These are phyloP conservation scores for Julus scanicus DNA, from an alignment of 2,888 invertebrate genomes.

Conservation along the genomic window DNA sequence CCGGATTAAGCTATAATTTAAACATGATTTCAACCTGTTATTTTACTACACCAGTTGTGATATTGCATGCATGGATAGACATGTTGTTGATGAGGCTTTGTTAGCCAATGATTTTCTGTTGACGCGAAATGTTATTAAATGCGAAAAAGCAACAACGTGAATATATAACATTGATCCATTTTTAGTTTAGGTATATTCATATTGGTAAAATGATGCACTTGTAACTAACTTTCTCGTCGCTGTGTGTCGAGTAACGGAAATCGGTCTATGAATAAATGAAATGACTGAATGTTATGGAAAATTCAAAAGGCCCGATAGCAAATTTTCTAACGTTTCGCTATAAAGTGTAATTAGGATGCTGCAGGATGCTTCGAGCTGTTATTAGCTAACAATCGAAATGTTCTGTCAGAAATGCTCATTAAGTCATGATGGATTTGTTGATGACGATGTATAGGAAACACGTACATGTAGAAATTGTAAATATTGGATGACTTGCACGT, in stretches of 20 bases:
- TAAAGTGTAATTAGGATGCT: background rate
- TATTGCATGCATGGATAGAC: too few species aligned
- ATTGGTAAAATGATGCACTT: background rate
- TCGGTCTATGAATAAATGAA: background rate
- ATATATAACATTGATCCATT: background rate
- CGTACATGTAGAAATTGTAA: background rate
- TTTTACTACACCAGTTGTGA: background rate
- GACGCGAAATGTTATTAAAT: background rate
- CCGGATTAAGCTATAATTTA: background rate
- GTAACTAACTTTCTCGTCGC: too few species aligned
- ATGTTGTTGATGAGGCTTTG: too few species aligned
- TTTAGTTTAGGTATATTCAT: background rate
- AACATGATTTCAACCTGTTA: background rate
- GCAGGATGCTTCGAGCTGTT: background rate
- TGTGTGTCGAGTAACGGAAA: background rate
- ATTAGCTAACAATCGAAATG: background rate
- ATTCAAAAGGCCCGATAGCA: background rate
- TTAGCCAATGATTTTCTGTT: too few species aligned
- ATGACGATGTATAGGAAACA: background rate
- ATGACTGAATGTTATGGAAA: background rate
- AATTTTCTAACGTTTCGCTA: background rate
- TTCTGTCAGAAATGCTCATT: conserved; percentile 27
- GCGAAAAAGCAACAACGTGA: background rate
- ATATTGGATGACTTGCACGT: background rate
- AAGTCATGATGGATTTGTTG: background rate